Percentiles rank a stretch among this genome's conserved stretches.
These are phyloP conservation scores for Sinhomidia bicolor DNA, from an alignment of 2,888 invertebrate genomes.

Conservation along the genomic window DNA sequence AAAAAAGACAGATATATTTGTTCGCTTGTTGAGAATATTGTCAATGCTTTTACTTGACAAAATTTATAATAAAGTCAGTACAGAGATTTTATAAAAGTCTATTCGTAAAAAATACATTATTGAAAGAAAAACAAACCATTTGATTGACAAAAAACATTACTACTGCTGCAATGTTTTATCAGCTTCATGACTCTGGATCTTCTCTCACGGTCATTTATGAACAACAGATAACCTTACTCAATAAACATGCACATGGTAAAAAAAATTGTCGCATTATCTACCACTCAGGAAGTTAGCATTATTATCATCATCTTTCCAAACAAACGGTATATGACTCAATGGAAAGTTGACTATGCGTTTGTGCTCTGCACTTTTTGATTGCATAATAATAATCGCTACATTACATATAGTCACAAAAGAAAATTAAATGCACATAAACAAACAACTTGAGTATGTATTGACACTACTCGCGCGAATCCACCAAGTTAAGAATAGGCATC, in stretches of 20 bases:
- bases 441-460: no score
- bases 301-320: no score
- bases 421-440: no score
- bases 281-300: no score
- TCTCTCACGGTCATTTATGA: conserved; percentile 32
- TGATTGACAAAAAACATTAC: conserved; percentile 5
- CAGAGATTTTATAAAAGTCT: neutral
- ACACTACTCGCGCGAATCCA: no score
- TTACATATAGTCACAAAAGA: no score
- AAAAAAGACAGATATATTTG: conserved; percentile 11
- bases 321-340: no score
- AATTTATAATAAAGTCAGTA: conserved; percentile 23
- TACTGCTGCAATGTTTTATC: neutral
- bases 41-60: conserved; percentile 27
- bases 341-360: no score
- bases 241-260: neutral
- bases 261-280: no score
- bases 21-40: conserved; percentile 38
- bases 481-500: no score
- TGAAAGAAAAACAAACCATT: conserved; percentile 7
- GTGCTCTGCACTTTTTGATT: no score
- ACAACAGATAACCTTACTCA: conserved; percentile 4
- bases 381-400: no score
- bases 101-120: neutral
- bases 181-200: neutral